Evolutionary conservation across 2,888 invertebrate genomes (phyloP), one percentile per base, ranked within the genome.

Genomic region (Pycnomerus fuliginosus): DNA sequence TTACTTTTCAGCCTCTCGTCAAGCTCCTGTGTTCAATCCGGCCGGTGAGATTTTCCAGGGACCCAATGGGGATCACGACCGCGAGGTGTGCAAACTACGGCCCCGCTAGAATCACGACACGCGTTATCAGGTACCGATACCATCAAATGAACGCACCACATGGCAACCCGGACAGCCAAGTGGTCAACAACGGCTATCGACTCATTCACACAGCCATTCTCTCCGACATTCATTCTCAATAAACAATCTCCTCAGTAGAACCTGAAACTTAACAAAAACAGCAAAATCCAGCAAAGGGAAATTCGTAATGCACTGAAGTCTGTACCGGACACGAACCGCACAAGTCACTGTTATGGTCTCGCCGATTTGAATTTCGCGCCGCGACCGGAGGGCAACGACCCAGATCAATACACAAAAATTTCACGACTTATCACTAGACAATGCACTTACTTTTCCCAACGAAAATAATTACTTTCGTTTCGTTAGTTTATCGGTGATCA

Each of bases 31-130:
- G 16, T 20, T 20, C 5, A 7, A 8, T 20, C 5, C 5, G 20
- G 20, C 20, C 20, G 20, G n/a, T n/a, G n/a, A n/a, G n/a, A n/a
- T n/a, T n/a, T n/a, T n/a, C n/a, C n/a, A n/a, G n/a, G n/a, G n/a
- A n/a, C n/a, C 20, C 5, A 8, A 20, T 37, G 28, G 42, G 24
- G 42, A 28, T 28, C 50, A n/a, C 54, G 47, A 40, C 33, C 51
- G 51, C 54, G 50, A 42, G 39, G 24, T 44, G 51, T 33, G 44
- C 49, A 49, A 42, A 50, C 50, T 55, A 54, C 59, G 60, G 34
- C 41, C 40, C 40, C 57, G 57, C 61, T 64, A 61, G 58, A 65
- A 64, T 53, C 62, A 61, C 65, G 66, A 64, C 52, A 60, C 65
- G 63, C 60, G 58, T 50, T 50, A 61, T 53, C 55, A 62, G 50